Conservation (phyloP, 2,113 vertebrate genomes). For the Astur gentilis region DNA sequence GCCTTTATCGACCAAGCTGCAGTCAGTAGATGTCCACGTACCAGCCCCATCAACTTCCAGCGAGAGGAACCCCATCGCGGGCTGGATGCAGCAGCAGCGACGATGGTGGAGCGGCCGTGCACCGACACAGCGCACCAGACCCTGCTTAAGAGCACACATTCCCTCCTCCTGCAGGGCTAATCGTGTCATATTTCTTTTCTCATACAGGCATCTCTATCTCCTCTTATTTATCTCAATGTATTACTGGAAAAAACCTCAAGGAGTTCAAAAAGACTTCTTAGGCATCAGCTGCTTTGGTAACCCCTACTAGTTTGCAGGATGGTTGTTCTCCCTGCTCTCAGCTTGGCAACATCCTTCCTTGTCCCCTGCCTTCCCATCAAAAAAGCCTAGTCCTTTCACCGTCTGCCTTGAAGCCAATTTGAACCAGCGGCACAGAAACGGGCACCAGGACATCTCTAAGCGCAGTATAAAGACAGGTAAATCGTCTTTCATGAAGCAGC, state of each 20-base stretch:
- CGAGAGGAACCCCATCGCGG: neutral
- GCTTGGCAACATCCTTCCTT: fast-evolving
- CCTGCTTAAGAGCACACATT: neutral
- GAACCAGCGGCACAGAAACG: neutral
- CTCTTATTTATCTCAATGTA: neutral
- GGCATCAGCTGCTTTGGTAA: neutral
- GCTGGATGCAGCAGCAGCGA: neutral
- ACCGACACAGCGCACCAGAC: neutral
- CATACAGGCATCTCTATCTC: neutral
- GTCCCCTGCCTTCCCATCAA: neutral
- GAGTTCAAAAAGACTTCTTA: neutral
- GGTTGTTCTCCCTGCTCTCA: neutral
- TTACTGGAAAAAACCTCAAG: neutral
- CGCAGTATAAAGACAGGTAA: neutral
- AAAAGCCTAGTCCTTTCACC: neutral
- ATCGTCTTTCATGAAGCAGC: neutral
- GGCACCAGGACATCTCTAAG: neutral
- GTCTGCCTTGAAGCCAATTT: neutral
- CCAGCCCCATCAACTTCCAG: neutral
- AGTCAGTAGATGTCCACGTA: neutral
- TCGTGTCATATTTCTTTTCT: neutral
- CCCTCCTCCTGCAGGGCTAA: neutral
- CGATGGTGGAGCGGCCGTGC: neutral
- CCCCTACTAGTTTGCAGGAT: neutral
- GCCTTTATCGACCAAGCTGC: neutral